Base-by-base conservation (phyloP, 2,113 vertebrate genomes). In the Brachionichthys hirsutus region DNA sequence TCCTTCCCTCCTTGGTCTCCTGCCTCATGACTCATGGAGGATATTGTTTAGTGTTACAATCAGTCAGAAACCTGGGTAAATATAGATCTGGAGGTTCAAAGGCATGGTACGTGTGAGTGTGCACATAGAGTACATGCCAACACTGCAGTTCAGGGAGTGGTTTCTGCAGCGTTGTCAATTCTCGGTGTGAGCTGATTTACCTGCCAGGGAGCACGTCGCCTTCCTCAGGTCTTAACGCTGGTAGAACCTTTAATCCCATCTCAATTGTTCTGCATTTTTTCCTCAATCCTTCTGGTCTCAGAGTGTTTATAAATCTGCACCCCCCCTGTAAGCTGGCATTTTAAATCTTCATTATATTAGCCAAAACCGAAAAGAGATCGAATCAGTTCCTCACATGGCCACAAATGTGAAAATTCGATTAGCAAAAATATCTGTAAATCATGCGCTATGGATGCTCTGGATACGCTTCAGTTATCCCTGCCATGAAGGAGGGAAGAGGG, bases 1-100 rank as follows among this genome's bases (percentile, higher is more conserved):
- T 46, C 54, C 18, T 43, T 20, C 48, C 61, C 50, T 70, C 58
- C 73, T 75, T 2, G 8, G 48, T 73, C 75, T 43, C 56, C 57
- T 58, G 53, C 84, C 70, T 70, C 78, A 78, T 85, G 86, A 82
- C 78, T 82, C 80, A 74, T 8, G 12, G 24, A 24, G 75, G 68
- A 67, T 78, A 65, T 57, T 77, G 80, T 64, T 70, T 54, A 53
- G 57, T 49, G 54, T 80, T 73, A 83, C 79, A 73, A 78, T 87
- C 78, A 66, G 62, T 71, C 22, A 52, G 74, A 81, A 85, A 82
- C 22, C 20, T 51, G 80, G 76, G 74, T 88, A 88, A 88, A 89
- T 88, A 87, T 86, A 90, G 86, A 83, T 70, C 50, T 56, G 73
- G 74, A 63, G 63, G 61, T 57, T 78, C 65, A 72, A 78, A 80